These are phyloP conservation scores for Sinohyriopsis cumingii DNA, from an alignment of 2,888 invertebrate species.

Conservation along the genomic window DNA sequence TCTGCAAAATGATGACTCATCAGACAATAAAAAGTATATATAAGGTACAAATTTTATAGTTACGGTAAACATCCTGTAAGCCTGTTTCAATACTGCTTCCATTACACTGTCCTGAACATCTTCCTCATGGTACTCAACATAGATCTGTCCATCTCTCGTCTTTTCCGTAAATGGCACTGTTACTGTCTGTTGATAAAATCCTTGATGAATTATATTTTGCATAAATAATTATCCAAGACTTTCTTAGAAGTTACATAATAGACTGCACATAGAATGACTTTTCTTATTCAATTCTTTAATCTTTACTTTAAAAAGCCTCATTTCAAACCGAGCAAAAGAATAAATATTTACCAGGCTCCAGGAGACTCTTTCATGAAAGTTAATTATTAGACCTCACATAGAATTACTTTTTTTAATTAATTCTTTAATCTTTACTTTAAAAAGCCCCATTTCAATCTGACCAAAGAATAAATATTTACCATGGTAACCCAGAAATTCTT, in stretches of 20 bases:
- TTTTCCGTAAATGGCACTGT: constrained; percentile 75
- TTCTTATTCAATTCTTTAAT: background rate
- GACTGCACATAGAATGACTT: background rate
- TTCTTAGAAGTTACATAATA: too few species aligned
- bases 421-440: background rate
- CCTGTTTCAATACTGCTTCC: constrained; percentile 81
- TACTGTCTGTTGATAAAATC: constrained; percentile 78
- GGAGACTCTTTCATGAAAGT: too few species aligned
- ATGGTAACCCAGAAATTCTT: constrained; percentile 91
- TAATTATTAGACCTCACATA: too few species aligned
- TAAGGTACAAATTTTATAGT: constrained; percentile 1
- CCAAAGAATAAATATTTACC: constrained; percentile 74
- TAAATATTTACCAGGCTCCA: too few species aligned
- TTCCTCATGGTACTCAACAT: constrained; percentile 84
- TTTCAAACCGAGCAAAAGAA: background rate
- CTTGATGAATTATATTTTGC: too few species aligned
- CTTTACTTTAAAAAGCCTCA: background rate
- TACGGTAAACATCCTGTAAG: constrained; percentile 84
- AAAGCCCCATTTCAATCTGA: background rate
- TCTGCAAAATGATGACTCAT: too few species aligned
- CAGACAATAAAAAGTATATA: too few species aligned
- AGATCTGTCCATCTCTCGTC: constrained; percentile 81
- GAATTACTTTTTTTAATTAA: too few species aligned
- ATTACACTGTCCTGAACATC: constrained; percentile 86
- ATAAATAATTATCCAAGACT: too few species aligned